Evolutionary conservation across 1,140 invertebrate genomes (phyloP).

Genomic region (roundworm (Caenorhabditis elegans)): WBcel235 BX284605.5:12229001-12229500

Average conservation of each 20-base stretch:
- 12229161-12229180: slow-evolving; percentile 61
- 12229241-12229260: slow-evolving; percentile 63
- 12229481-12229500: slow-evolving; percentile 94
- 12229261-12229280: slow-evolving; percentile 93
- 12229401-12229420: slow-evolving; percentile 96
- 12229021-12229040: slow-evolving; percentile 82
- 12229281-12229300: slow-evolving; percentile 98
- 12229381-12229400: slow-evolving; percentile 93
- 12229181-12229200: slow-evolving; percentile 58
- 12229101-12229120: slow-evolving; percentile 87
- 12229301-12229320: slow-evolving; percentile 96
- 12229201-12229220: slow-evolving; percentile 48
- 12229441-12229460: slow-evolving; percentile 87
- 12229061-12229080: slow-evolving; percentile 93
- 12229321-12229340: slow-evolving; percentile 99
- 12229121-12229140: slow-evolving; percentile 92
- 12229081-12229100: slow-evolving; percentile 94
- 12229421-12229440: slow-evolving; percentile 99
- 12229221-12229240: slow-evolving; percentile 63
- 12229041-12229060: slow-evolving; percentile 87
- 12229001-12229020: slow-evolving; percentile 95
- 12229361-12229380: slow-evolving; percentile 98
- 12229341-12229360: slow-evolving; percentile 86
- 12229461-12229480: slow-evolving; percentile 76
- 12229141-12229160: slow-evolving; percentile 74